Base-by-base conservation (phyloP, 2,888 invertebrate genomes). In the Cephonodes hylas region DNA sequence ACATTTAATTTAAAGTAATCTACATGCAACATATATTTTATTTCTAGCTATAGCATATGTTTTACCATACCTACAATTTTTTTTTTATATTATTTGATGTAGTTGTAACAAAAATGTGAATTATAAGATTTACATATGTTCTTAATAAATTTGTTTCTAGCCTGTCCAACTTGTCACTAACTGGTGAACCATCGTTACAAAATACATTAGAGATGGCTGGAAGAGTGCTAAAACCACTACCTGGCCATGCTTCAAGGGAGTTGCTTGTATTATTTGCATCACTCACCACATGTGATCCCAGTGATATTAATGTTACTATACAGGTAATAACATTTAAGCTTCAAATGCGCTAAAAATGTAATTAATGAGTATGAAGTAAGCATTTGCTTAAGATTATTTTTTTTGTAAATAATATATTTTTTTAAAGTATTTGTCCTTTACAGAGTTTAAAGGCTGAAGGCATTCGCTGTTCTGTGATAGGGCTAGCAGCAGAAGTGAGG, bases 231-330 rank as follows among this genome's bases (percentile, higher is more conserved):
- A 96, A 95, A 81, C 95, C 98, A 59, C 94, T 99, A 73, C 99
- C 99, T 0, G 95, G 96, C 0, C 99, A 99, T 91, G 97, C 99
- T 0, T 99, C 99, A 64, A 93, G 98, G 72, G 99, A 99, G 92
- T 94, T 99, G 34, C 93, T 99, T 7, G 93, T 99, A 1, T 93
- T 99, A 23, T 96, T 98, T 93, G 98, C 97, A 2, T 98, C 99
- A 72, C 93, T 99, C 23, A 99, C 99, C 0, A 98, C 99, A 0
- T 99, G 99, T 84, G 99, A 99, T 91, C 99, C 99, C 1, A 95
- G 96, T 18, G 98, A 99, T 81, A 98, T 99, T 44, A 95, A 94
- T 68, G 93, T 93, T 62, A 98, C 98, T 6, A 96, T 90, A 66
- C 89, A 88, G 81, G 91, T 88, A 64, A 60, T 13, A 38, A 10